Base-by-base conservation (phyloP, 2,888 invertebrate species). In the Cordilura impudica region DNA sequence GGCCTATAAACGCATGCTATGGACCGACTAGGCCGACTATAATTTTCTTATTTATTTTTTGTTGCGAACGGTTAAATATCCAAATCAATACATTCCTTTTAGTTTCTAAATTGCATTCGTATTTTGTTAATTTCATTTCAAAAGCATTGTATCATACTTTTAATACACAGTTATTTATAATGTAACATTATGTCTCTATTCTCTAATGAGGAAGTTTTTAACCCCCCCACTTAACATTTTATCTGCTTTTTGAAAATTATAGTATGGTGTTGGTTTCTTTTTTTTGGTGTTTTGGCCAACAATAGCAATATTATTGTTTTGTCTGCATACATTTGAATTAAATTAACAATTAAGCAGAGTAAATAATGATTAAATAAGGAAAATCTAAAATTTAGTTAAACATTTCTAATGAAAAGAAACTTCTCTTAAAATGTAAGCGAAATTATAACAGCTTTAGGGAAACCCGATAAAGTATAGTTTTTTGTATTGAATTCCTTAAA, bases 71-170 rank as follows among this genome's bases (percentile, higher is more conserved):
- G n/a, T n/a, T n/a, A n/a, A n/a, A n/a, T n/a, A n/a, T n/a, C n/a
- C n/a, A n/a, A 10, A 23, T 23, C 6, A 23, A 12, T 23, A 51
- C 4, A 26, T 51, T 51, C 8, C 21, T 70, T 63, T 31, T 2
- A 31, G 8, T 0, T 7, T 19, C 70, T 58, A 63, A 16, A 14
- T 6, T 31, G 19, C 45, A 65, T 51, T 2, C 8, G 31, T 14
- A 35, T 35, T 35, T 60, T 23, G 8, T 16, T 51, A 10, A 21
- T 10, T 51, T 53, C 35, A 12, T n/a, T 39, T 12, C 12, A 31
- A 29, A 61, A 76, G 66, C 75, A 76, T 26, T 58, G 63, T 76
- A 76, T 79, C 75, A 67, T 56, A 56, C 75, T 75, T 75, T 75
- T 69, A 75, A 31, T 58, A 79, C 54, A 79, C 71, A 49, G 54